phyloP scores from a whole-genome alignment of 2,113 vertebrate genomes.

The Orientallactaga bullata region DNA sequence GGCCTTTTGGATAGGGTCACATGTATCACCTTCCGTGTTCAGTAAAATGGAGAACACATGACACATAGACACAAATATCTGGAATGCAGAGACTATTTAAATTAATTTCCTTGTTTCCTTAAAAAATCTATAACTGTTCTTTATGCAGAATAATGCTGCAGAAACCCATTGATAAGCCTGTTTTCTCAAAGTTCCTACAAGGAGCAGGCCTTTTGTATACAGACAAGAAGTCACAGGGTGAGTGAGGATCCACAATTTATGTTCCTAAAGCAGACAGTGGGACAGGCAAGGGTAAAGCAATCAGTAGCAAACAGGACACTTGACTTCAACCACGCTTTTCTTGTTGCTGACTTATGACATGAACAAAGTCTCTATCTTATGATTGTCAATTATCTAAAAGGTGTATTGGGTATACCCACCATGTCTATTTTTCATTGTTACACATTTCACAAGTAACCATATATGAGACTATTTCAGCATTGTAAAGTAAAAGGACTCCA shows the following conservation, averaged over 20 bases:
- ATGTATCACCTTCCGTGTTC: background rate
- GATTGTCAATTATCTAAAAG: background rate
- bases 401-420: background rate
- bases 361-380: background rate
- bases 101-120: constrained; percentile 1
- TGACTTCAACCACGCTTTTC: background rate
- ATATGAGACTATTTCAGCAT: background rate
- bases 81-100: background rate
- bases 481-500: background rate
- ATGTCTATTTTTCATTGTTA: background rate
- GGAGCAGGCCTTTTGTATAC: background rate
- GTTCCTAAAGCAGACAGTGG: background rate
- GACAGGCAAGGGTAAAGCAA: background rate
- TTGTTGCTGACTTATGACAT: background rate
- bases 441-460: background rate
- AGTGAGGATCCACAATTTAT: background rate
- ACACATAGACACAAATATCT: background rate
- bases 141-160: background rate
- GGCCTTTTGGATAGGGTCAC: too few species aligned
- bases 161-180: background rate
- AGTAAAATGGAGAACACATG: background rate
- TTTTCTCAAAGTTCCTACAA: background rate
- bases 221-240: background rate
- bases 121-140: constrained; percentile 8
- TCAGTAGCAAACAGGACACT: background rate